Conservation (phyloP, 2,888 invertebrate genomes). For the Achlya flavicornis region DNA sequence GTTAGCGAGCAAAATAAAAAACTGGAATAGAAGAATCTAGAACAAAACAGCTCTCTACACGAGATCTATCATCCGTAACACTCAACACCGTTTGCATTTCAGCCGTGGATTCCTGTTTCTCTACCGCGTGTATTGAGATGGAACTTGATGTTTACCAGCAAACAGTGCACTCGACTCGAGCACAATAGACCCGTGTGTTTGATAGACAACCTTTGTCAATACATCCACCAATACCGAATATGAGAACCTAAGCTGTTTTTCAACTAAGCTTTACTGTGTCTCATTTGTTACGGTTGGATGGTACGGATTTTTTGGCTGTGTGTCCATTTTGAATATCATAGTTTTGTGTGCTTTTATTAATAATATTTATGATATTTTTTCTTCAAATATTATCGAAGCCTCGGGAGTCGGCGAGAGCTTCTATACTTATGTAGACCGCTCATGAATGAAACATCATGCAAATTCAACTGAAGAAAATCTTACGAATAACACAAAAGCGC, state of each 20-base stretch:
- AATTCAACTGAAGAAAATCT: not conserved
- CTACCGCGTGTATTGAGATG: constrained; percentile 28
- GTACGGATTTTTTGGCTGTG: not conserved
- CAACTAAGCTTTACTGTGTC: constrained; percentile 9
- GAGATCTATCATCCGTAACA: constrained; percentile 8
- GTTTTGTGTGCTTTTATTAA: too few species aligned
- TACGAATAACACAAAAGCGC: not conserved
- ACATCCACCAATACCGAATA: constrained; percentile 23
- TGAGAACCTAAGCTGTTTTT: constrained; percentile 18
- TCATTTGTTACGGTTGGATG: constrained; percentile 21
- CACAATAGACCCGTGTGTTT: constrained; percentile 46
- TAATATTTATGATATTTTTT: too few species aligned
- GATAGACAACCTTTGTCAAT: constrained; percentile 38
- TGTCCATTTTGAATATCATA: not conserved
- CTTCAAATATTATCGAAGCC: too few species aligned
- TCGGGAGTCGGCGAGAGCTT: too few species aligned
- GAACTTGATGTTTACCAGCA: constrained; percentile 45
- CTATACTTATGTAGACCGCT: too few species aligned
- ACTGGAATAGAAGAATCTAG: constrained; percentile 2
- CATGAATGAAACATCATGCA: too few species aligned
- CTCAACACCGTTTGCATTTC: constrained; percentile 9
- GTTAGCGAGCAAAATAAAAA: not conserved
- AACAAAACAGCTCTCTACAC: constrained; percentile 1
- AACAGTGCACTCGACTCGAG: constrained; percentile 38
- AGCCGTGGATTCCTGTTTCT: constrained; percentile 9